Base-by-base conservation (phyloP, 2,113 vertebrate species). In the Amphiprion ocellaris region DNA sequence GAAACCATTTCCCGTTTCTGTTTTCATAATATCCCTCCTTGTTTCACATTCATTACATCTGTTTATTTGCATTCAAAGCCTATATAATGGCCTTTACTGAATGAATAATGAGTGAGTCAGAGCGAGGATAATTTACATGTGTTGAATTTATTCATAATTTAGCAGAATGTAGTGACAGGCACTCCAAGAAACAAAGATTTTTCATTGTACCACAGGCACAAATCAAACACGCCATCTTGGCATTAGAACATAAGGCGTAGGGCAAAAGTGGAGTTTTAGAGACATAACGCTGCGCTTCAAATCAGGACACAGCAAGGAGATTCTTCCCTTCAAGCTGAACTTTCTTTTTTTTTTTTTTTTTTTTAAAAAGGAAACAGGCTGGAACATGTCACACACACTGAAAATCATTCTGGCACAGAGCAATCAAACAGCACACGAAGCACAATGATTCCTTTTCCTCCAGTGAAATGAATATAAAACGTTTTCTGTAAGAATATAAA, bases 201-300 rank as follows among this genome's bases (percentile, higher is more conserved):
- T 54, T 44, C 44, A 85, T 69, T 92, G 91, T 89, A 85, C 88
- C 90, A 93, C 83, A 90, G 92, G 90, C 87, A 92, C 91, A 89
- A 89, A 87, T 77, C 60, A 81, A 92, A 90, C 75, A 90, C 46
- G 69, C 87, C 92, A 12, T 17, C 44, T 28, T 62, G 88, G 82
- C 84, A 81, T 84, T 77, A 69, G 33, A 89, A 88, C 79, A 75
- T 89, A 93, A 93, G 92, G 91, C 84, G 69, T 67, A 72, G 63
- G 77, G 81, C 82, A 87, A 55, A 55, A 77, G 52, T 77, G 69
- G 56, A 79, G 61, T 65, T 80, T 77, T 3, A 58, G n/a, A 77
- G 4, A 69, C 28, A 44, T 52, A n/a, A 71, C 0, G 12, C 33
- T 64, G 39, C 62, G 50, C 24, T 74, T 78, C 23, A 56, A 26